Evolutionary conservation across 2,797 vertebrate genomes (phyloP).

Genomic region (Anguilla megastoma): DNA sequence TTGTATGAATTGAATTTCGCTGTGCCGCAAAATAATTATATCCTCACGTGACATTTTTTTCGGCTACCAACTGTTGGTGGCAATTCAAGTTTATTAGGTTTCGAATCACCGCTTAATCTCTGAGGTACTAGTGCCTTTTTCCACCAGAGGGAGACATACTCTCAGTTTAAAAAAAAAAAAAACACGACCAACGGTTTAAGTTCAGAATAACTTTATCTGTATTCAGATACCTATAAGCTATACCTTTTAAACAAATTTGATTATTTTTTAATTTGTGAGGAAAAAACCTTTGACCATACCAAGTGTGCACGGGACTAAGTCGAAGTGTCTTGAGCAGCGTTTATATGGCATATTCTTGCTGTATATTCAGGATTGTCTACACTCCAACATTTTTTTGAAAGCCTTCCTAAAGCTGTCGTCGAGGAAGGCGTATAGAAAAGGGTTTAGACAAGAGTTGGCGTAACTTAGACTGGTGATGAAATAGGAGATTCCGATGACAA

Average conservation of each 20-base stretch:
- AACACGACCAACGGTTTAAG: not conserved
- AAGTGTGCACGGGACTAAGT: not conserved
- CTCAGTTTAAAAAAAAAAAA: slow-evolving; percentile 15
- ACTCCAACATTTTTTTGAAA: slow-evolving; percentile 77
- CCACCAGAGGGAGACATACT: slow-evolving; percentile 30
- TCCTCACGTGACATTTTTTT: not conserved
- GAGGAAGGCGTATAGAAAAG: slow-evolving; percentile 83
- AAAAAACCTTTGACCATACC: not conserved
- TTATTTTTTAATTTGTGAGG: not conserved
- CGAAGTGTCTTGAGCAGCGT: not conserved
- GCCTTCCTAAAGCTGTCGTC: slow-evolving; percentile 83
- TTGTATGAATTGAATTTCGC: not conserved
- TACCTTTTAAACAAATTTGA: not conserved
- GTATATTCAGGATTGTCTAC: slow-evolving; percentile 66
- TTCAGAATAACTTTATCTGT: not conserved
- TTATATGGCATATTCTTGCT: not conserved
- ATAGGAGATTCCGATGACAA: slow-evolving; percentile 82
- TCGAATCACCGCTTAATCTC: too few relatives aligned
- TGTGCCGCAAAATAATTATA: not conserved
- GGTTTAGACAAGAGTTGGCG: slow-evolving; percentile 85
- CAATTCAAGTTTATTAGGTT: not conserved
- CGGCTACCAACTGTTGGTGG: not conserved
- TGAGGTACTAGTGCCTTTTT: not conserved
- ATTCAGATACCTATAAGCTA: not conserved
- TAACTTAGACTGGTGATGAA: slow-evolving; percentile 87